Evolutionary conservation across 2,888 invertebrate genomes (phyloP).

Genomic region (Caenorhabditis sinica): DNA sequence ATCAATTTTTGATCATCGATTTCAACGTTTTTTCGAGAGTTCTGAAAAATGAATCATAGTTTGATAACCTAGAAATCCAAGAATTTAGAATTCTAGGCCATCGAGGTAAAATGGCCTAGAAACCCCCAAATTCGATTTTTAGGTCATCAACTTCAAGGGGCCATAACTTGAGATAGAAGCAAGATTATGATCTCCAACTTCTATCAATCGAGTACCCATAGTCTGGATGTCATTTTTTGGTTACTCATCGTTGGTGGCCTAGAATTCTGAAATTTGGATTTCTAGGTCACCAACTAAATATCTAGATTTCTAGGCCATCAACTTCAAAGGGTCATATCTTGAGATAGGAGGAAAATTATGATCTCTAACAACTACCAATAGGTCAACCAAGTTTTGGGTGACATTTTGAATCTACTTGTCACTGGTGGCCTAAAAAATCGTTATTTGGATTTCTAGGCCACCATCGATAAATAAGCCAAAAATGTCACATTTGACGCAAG

Average conservation of each 20-base stretch:
- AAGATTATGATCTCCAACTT: not conserved
- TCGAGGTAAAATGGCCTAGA: too few species aligned
- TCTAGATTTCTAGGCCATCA: too few species aligned
- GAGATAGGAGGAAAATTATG: too few species aligned
- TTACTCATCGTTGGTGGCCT: not conserved
- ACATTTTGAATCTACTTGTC: not conserved
- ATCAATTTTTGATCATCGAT: constrained; percentile 61
- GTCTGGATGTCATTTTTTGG: not conserved
- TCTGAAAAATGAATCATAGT: constrained; percentile 25
- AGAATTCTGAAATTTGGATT: not conserved
- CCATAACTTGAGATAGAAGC: too few species aligned
- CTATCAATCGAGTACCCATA: not conserved
- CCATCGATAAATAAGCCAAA: not conserved
- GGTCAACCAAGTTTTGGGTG: not conserved
- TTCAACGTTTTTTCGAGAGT: constrained; percentile 50
- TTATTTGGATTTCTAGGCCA: not conserved
- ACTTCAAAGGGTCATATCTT: too few species aligned
- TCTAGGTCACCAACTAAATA: not conserved
- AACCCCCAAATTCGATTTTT: too few species aligned
- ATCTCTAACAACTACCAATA: not conserved
- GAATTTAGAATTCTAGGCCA: not conserved
- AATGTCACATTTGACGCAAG: not conserved
- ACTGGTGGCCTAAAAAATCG: not conserved
- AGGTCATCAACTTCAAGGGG: too few species aligned
- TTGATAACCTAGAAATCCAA: not conserved